Base-by-base conservation (phyloP, 2,797 vertebrate genomes). In the Gymnothorax reevesii region DNA sequence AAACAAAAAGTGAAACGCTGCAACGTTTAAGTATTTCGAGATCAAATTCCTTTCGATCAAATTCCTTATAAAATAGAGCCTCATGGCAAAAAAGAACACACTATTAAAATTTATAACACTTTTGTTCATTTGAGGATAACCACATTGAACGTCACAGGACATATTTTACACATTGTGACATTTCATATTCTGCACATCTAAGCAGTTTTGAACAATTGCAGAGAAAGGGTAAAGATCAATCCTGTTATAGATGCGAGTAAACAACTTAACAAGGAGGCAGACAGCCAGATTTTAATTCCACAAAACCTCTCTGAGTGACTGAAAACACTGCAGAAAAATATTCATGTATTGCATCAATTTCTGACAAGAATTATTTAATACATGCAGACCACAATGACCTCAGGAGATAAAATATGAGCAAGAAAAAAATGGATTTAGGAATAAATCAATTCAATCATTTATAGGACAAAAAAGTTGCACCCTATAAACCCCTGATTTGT, bases 1-100 rank as follows among this genome's bases (percentile, higher is more conserved):
- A 91, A 92, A 83, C 91, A 92, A 90, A 92, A 93, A 92, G 93
- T 92, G 89, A 94, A 95, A 96, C 91, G 91, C 89, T 91, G 93
- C 90, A 90, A 92, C 90, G 89, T 86, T 94, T 92, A 95, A 92
- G 92, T 90, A 93, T 92, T 90, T 91, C 89, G 86, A 90, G 90
- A 93, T 92, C 94, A 96, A 92, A 94, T 95, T 95, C 92, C 93
- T 93, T 92, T 75, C 91, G 90, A 84, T 89, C 83, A 42, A 42
- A 42, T 42, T 42, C 33, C 33, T 42, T 42, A 94, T 89, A 88
- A 92, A 92, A 87, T 85, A 88, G 33, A 86, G 87, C 83, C 89
- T 80, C 88, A n/a, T 90, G 87, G 69, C 83, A 87, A 77, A 77
- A 85, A 57, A 49, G 87, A 75, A 82, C 55, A 84, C 10, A 83